Conservation (phyloP, 2,888 invertebrate species). For the Platynereis dumerilii region DNA sequence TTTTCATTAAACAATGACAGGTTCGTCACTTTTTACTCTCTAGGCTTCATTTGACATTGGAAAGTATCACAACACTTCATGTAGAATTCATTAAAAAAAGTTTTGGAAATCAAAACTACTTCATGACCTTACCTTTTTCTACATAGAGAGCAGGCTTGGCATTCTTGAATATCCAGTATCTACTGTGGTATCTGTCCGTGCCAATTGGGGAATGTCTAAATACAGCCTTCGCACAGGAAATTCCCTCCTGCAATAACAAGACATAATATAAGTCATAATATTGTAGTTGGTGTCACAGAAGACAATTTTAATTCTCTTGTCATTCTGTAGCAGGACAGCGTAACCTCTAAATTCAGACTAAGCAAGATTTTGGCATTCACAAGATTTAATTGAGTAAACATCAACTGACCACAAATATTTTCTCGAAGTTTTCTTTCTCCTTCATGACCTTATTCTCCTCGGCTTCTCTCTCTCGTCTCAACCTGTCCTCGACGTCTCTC, state of each 20-base stretch:
- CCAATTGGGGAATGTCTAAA: slow-evolving; percentile 59
- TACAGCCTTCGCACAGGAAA: slow-evolving; percentile 49
- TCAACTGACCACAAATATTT: slow-evolving; percentile 51
- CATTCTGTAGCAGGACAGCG: no score
- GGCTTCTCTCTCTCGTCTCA: slow-evolving; percentile 27
- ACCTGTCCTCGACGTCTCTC: slow-evolving; percentile 44
- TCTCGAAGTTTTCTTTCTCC: slow-evolving; percentile 50
- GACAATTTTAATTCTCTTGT: no score
- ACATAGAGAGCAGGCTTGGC: slow-evolving; percentile 60
- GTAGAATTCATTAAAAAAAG: no score
- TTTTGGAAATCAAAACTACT: no score
- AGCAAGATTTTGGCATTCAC: no score
- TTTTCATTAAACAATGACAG: no score
- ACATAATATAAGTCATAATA: background rate
- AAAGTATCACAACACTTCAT: no score
- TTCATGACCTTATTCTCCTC: slow-evolving; percentile 43
- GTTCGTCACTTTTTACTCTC: no score
- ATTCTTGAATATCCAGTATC: slow-evolving; percentile 61
- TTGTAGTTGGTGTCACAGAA: no score
- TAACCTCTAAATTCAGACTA: no score
- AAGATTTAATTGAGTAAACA: no score
- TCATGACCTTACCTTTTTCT: slow-evolving; percentile 54
- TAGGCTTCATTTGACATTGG: no score
- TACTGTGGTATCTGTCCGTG: slow-evolving; percentile 61
- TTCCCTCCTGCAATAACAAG: slow-evolving; percentile 45